Evolutionary conservation across 2,888 invertebrate species (phyloP), one percentile per base, ranked within the genome.

Genomic region (Griposia aprilina): DNA sequence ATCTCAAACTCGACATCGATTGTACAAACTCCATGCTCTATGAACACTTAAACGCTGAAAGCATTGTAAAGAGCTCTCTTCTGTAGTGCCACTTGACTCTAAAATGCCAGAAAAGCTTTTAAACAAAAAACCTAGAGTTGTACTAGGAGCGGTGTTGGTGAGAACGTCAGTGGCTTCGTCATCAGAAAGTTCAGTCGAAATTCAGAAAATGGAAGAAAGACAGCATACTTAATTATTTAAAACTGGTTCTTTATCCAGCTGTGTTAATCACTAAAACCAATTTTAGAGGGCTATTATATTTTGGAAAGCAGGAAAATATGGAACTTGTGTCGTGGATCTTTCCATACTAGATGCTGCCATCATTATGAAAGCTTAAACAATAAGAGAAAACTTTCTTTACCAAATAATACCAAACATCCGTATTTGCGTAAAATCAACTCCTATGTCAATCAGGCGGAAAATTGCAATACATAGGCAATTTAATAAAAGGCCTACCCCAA

Each of bases 41-140:
- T 72, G 74, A 78, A 71, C 78, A 68, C 79, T 81, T 81, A 76
- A 87, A 73, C 62, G 74, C 68, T 82, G 81, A 84, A 81, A 90
- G 89, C 89, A 79, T 85, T 81, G 74, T 74, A 41, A 76, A 90
- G 88, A 73, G 84, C 88, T 45, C 90, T 88, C 60, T 57, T 45
- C 20, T 41, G 50, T 63, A 89, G 89, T 80, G 80, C 23, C 79
- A 84, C 90, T 89, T 79, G 81, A 83, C 82, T 84, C 82, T 88
- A 86, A 89, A 89, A 89, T 70, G 83, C 85, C 82, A 88, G 79
- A 72, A 82, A 87, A 78, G 82, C 85, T 87, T 90, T 85, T 62
- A 80, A 83, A 82, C 76, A 85, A 81, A 80, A 85, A 85, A 81
- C 74, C 79, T 85, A 81, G 69, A 36, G 52, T 36, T 75, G 30